Percentiles rank a stretch among this genome's conserved stretches.
Conservation (phyloP, 92 coral and sea anemone species). For the Zoanthus sociatus region DNA sequence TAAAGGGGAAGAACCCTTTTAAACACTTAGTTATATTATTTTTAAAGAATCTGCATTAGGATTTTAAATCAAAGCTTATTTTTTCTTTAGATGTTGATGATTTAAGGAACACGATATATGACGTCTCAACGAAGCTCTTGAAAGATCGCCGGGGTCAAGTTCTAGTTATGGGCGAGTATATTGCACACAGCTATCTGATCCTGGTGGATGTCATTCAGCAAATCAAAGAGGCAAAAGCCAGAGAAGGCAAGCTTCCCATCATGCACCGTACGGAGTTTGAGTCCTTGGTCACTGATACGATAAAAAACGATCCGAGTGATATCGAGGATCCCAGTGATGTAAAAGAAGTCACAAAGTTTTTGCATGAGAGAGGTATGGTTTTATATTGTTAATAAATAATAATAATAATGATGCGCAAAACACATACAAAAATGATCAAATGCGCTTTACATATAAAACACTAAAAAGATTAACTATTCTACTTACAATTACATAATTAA, state of each 20-base stretch:
- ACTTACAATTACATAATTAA: too few species aligned
- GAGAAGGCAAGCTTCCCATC: constrained; percentile 71
- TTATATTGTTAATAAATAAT: neutral
- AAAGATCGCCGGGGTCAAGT: constrained; percentile 70
- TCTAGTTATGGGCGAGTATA: constrained; percentile 92
- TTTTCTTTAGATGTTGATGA: constrained; percentile 75
- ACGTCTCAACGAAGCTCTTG: constrained; percentile 71
- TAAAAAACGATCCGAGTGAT: constrained; percentile 69
- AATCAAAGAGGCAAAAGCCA: constrained; percentile 68
- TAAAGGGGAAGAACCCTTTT: too few species aligned
- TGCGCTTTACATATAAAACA: too few species aligned
- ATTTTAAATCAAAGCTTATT: neutral
- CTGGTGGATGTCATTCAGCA: constrained; percentile 75
- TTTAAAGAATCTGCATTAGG: neutral
- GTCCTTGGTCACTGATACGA: constrained; percentile 85
- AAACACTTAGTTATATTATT: neutral
- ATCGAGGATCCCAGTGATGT: constrained; percentile 86
- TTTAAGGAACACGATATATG: constrained; percentile 81
- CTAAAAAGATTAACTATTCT: too few species aligned
- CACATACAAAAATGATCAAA: too few species aligned
- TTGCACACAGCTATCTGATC: constrained; percentile 84
- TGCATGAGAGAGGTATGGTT: constrained; percentile 89
- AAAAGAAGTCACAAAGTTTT: constrained; percentile 84
- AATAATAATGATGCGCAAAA: too few species aligned
- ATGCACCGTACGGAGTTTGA: constrained; percentile 87